Base-by-base conservation (phyloP, 2,888 invertebrate genomes). In the Drosophila subsilvestris region DNA sequence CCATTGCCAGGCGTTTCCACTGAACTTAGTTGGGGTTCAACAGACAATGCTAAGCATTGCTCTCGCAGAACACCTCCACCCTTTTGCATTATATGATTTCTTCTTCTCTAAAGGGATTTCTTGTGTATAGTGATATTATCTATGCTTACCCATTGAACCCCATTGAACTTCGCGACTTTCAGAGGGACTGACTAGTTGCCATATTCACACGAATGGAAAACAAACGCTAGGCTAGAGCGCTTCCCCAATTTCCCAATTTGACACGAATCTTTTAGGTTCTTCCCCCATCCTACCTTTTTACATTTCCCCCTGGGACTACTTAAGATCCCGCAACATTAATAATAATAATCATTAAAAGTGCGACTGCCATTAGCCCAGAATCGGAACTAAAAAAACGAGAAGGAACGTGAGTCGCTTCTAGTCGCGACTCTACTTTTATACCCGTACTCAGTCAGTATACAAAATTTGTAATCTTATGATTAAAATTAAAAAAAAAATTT, bases 361-460 rank as follows among this genome's bases (percentile, higher is more conserved):
- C 84, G 69, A 70, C 75, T 75, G 84, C 61, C 84, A 83, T 86
- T 83, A 75, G 84, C 83, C 83, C 74, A 80, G 83, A 79, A 80
- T 75, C 47, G 45, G 50, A 27, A 47, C 70, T 53, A 20, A 45
- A 45, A 25, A 22, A 22, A n/a, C n/a, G n/a, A n/a, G n/a, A n/a
- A n/a, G n/a, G n/a, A n/a, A n/a, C n/a, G n/a, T n/a, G n/a, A n/a
- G n/a, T n/a, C n/a, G n/a, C n/a, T n/a, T n/a, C n/a, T n/a, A n/a
- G n/a, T n/a, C n/a, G n/a, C n/a, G n/a, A n/a, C n/a, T n/a, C n/a
- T n/a, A n/a, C n/a, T n/a, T n/a, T n/a, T n/a, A n/a, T n/a, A n/a
- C n/a, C n/a, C n/a, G n/a, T n/a, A n/a, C n/a, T n/a, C n/a, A n/a
- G n/a, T n/a, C n/a, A n/a, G n/a, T n/a, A n/a, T n/a, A n/a, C n/a